Evolutionary conservation across 2,113 vertebrate species (phyloP).

Genomic region (Eclectus roratus): DNA sequence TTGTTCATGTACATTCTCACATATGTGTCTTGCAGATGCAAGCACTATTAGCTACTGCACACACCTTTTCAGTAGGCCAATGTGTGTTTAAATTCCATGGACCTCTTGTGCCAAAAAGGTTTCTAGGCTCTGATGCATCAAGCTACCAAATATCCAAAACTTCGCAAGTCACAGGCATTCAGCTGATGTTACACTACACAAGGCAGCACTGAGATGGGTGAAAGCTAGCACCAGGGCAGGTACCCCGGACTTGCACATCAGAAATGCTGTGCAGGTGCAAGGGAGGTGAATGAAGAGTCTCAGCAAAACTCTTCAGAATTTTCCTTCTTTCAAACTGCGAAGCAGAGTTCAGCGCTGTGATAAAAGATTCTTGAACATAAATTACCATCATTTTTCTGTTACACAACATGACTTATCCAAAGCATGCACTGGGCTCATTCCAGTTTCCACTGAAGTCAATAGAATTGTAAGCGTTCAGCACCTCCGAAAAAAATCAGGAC

Average conservation of each 20-base stretch:
- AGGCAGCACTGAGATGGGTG: rapidly evolving
- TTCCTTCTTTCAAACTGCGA: background rate
- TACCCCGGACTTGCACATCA: background rate
- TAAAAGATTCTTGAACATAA: conserved; percentile 33
- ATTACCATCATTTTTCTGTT: conserved; percentile 48
- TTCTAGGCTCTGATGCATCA: background rate
- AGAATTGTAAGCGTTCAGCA: conserved; percentile 30
- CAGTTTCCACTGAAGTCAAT: conserved; percentile 51
- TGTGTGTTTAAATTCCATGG: rapidly evolving
- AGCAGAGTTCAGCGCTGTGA: background rate
- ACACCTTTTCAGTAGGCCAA: background rate
- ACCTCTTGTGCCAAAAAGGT: background rate
- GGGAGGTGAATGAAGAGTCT: background rate
- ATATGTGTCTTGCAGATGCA: background rate
- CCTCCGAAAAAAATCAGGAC: conserved; percentile 30
- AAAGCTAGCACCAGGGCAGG: background rate
- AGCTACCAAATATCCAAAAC: background rate
- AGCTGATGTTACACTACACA: rapidly evolving
- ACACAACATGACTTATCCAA: conserved; percentile 38
- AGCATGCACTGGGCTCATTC: conserved; percentile 19
- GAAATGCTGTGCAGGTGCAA: background rate
- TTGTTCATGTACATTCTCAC: rapidly evolving
- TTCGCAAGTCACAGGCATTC: rapidly evolving
- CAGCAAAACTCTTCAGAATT: background rate
- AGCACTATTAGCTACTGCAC: background rate